Evolutionary conservation across 2,797 vertebrate genomes (phyloP).

Genomic region (Phyllotis vaccarum): DNA sequence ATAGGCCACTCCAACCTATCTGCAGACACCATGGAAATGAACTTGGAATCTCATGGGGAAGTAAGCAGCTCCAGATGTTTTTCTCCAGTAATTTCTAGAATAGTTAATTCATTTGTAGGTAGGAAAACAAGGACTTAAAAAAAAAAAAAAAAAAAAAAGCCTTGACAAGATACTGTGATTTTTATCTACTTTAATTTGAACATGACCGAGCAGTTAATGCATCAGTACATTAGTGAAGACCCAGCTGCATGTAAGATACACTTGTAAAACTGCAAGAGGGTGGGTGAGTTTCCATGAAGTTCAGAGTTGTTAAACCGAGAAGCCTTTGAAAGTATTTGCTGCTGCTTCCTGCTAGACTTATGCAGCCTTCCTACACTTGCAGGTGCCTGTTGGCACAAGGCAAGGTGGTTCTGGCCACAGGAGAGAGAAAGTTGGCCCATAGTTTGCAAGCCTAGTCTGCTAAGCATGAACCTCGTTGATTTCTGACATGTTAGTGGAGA

Average conservation of each 20-base stretch:
- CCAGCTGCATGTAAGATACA: conserved; percentile 28
- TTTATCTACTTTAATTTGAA: conserved; percentile 48
- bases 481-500: conserved; percentile 71
- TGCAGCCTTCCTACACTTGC: conserved; percentile 20
- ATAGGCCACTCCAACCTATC: conserved; percentile 38
- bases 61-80: conserved; percentile 18
- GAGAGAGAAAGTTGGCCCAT: conserved; percentile 64
- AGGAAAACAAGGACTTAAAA: conserved; percentile 28
- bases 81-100: conserved; percentile 44
- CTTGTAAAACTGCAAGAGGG: conserved; percentile 35
- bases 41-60: conserved; percentile 57
- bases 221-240: conserved; percentile 4
- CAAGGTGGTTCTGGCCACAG: conserved; percentile 59
- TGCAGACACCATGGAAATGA: conserved; percentile 43
- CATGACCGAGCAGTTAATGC: conserved; percentile 21
- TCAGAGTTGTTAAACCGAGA: conserved; percentile 13
- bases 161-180: conserved; percentile 23
- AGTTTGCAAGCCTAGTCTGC: conserved; percentile 78
- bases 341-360: conserved; percentile 59
- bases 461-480: conserved; percentile 80
- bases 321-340: conserved; percentile 58
- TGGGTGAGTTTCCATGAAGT: background rate
- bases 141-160: conserved; percentile 19
- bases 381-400: conserved; percentile 44
- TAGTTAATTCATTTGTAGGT: conserved; percentile 43